phyloP scores from a whole-genome alignment of 2,888 invertebrate species.

The Parnassius glacialis region DNA sequence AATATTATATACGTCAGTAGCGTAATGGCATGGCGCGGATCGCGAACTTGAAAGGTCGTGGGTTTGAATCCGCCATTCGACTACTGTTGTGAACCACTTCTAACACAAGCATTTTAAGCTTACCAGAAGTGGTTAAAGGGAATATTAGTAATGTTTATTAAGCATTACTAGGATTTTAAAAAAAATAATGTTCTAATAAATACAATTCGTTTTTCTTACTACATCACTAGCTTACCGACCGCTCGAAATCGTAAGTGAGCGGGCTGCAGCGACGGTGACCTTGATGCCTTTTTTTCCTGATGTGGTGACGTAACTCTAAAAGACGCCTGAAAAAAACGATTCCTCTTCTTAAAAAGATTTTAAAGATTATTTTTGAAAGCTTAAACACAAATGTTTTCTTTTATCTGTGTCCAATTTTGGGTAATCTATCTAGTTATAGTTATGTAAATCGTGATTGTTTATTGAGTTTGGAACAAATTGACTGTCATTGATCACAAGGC shows the following conservation, averaged over 20 bases:
- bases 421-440: not conserved
- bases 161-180: too few relatives aligned
- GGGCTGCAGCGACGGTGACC: slow-evolving; percentile 10
- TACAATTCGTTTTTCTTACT: not conserved
- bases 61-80: too few relatives aligned
- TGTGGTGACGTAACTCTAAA: slow-evolving; percentile 12
- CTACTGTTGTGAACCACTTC: too few relatives aligned
- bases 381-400: too few relatives aligned
- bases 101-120: too few relatives aligned
- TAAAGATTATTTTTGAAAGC: not conserved
- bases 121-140: too few relatives aligned
- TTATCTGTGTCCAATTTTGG: not conserved
- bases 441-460: not conserved
- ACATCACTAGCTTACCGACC: slow-evolving; percentile 7
- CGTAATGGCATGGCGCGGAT: too few relatives aligned
- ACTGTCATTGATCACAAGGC: slow-evolving; percentile 6
- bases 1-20: too few relatives aligned
- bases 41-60: too few relatives aligned
- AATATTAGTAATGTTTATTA: too few relatives aligned
- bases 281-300: slow-evolving; percentile 19
- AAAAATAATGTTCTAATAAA: not conserved
- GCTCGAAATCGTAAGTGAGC: slow-evolving; percentile 18
- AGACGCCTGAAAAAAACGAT: slow-evolving; percentile 5
- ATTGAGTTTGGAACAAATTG: not conserved
- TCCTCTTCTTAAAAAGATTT: not conserved